Evolutionary conservation across 2,113 vertebrate species (phyloP).

Genomic region (Dromas ardeola): DNA sequence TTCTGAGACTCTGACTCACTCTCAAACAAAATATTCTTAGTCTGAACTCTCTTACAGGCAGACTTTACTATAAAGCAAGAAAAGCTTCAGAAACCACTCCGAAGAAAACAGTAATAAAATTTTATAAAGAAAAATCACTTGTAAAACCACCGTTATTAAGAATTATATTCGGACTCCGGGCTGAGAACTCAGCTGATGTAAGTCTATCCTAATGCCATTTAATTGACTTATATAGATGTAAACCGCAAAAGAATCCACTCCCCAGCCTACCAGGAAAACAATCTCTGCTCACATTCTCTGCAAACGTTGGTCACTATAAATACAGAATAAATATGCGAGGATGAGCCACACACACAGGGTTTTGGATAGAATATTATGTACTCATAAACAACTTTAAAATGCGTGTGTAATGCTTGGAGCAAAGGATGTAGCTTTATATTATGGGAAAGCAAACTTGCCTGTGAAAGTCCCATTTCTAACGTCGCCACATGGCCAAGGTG

Average conservation of each 20-base stretch:
- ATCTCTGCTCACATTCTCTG: background rate
- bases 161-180: background rate
- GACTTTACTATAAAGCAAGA: background rate
- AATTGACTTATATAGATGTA: conserved; percentile 46
- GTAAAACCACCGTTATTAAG: conserved; percentile 20
- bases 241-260: background rate
- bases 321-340: background rate
- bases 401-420: background rate
- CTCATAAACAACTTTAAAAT: background rate
- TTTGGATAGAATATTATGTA: background rate
- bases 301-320: conserved; percentile 21
- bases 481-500: background rate
- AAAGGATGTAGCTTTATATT: background rate
- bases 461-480: fast-evolving
- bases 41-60: background rate
- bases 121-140: conserved; percentile 22
- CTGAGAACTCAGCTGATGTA: conserved; percentile 29
- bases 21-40: background rate
- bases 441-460: background rate
- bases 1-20: background rate
- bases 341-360: background rate
- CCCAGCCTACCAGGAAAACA: conserved; percentile 12
- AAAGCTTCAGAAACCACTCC: background rate
- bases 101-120: conserved; percentile 22
- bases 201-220: conserved; percentile 50